Evolutionary conservation across 2,888 invertebrate genomes (phyloP).

Genomic region (Ganaspis brasiliensis): DNA sequence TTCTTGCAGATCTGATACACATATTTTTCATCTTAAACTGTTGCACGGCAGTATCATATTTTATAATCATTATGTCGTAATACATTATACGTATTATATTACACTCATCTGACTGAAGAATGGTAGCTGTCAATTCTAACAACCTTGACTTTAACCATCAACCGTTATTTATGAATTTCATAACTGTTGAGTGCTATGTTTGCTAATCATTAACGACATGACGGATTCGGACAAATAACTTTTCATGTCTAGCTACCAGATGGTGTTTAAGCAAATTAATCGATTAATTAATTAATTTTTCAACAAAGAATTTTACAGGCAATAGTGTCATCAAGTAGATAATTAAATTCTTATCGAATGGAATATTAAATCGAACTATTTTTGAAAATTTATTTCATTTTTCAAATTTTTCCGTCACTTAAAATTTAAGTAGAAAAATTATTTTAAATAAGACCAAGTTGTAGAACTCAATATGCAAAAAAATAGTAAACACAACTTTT

Average conservation of each 20-base stretch:
- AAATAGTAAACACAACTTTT: too few species aligned
- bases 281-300: background rate
- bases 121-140: slow-evolving; percentile 17
- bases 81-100: slow-evolving; percentile 14
- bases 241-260: slow-evolving; percentile 2
- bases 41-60: slow-evolving; percentile 7
- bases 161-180: slow-evolving; percentile 33
- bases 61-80: slow-evolving; percentile 28
- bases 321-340: too few species aligned
- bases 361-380: too few species aligned
- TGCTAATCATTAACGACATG: slow-evolving; percentile 27
- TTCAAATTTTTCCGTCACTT: too few species aligned
- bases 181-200: slow-evolving; percentile 21
- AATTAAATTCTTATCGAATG: too few species aligned
- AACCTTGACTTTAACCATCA: slow-evolving; percentile 5
- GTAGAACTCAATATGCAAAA: too few species aligned
- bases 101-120: background rate
- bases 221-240: slow-evolving; percentile 20
- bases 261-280: background rate
- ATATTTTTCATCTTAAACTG: background rate
- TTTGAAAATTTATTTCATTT: too few species aligned
- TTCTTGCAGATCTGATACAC: too few species aligned
- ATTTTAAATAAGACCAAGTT: too few species aligned
- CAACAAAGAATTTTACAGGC: too few species aligned
- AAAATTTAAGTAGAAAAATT: too few species aligned